Base-by-base conservation (phyloP, 1,140 invertebrate genomes). In the Psilanteris sp. region DNA sequence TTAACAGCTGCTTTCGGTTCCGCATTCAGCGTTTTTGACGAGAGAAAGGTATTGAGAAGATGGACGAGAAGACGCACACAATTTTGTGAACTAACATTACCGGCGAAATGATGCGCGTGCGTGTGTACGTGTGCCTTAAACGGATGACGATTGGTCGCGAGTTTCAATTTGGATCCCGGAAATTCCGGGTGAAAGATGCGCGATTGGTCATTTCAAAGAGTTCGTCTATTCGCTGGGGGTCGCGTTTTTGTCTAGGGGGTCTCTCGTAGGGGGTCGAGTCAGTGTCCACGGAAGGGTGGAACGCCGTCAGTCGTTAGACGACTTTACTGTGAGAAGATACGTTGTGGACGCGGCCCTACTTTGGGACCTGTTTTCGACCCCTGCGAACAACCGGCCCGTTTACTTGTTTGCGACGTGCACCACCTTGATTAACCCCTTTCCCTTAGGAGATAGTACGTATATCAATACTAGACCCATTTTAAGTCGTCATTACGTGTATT, bases 311-410 rank as follows among this genome's bases (percentile, higher is more conserved):
- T 67, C 54, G 72, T 79, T 74, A 57, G 59, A 52, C 71, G 36
- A 11, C 83, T 80, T 71, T 72, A 86, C 83, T 88, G 86, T 88
- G 87, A 86, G 87, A 88, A 88, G 86, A 88, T 85, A 83, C 87
- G 85, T 85, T 88, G 83, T 79, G 59, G 41, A 72, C 55, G 44
- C 27, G 18, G 11, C 7, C 61, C 34, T 46, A 15, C 32, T 36
- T 24, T 16, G 59, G 72, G 68, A 81, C 78, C 76, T 78, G 79
- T 81, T 80, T 79, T 46, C 64, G 74, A 70, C 79, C 78, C 81
- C 81, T 77, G 79, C 79, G 76, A 77, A 81, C 64, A 70, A 64
- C 57, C 31, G 31, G 54, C 48, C 41, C 15, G 46, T 10, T 20
- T 64, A 61, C 64, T 73, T 72, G 66, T 67, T 67, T 54, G 31